These are phyloP conservation scores for Tragulus kanchil DNA, from an alignment of 2,113 vertebrate species.

Conservation along the genomic window DNA sequence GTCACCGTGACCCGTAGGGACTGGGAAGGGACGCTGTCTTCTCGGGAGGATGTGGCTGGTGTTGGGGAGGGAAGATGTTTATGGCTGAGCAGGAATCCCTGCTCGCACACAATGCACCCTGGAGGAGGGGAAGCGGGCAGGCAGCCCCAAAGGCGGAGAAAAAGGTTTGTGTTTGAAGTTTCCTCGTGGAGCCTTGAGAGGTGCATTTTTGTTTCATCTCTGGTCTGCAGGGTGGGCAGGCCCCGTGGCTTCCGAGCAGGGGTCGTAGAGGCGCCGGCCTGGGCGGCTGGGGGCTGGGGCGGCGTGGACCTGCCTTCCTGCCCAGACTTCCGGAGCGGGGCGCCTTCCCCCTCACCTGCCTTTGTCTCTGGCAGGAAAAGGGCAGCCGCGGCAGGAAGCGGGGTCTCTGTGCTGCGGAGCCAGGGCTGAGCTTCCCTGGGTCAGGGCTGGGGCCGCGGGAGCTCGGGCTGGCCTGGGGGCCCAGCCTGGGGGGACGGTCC, in stretches of 20 bases:
- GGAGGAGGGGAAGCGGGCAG: accelerated
- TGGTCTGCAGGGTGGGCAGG: background rate
- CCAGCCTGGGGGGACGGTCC: too few relatives aligned
- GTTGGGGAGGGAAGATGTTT: background rate
- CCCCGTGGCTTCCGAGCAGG: accelerated
- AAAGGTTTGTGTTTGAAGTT: background rate
- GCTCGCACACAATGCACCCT: too few relatives aligned
- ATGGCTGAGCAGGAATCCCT: background rate
- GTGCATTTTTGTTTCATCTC: background rate
- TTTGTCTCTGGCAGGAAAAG: background rate
- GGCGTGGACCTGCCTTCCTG: accelerated
- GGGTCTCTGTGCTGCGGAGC: background rate
- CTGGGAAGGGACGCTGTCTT: background rate
- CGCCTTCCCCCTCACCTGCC: accelerated
- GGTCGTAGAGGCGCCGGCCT: accelerated
- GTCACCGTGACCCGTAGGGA: background rate
- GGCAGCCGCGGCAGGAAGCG: too few relatives aligned
- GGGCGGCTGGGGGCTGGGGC: accelerated
- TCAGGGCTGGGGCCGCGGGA: accelerated
- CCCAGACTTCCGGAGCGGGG: background rate
- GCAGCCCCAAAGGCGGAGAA: background rate
- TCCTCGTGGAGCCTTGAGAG: background rate
- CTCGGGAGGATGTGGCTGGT: background rate
- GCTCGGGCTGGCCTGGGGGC: background rate
- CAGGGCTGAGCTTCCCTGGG: accelerated